These are phyloP conservation scores for Heliconius ethilla DNA, from an alignment of 2,888 invertebrate genomes.

Conservation along the genomic window DNA sequence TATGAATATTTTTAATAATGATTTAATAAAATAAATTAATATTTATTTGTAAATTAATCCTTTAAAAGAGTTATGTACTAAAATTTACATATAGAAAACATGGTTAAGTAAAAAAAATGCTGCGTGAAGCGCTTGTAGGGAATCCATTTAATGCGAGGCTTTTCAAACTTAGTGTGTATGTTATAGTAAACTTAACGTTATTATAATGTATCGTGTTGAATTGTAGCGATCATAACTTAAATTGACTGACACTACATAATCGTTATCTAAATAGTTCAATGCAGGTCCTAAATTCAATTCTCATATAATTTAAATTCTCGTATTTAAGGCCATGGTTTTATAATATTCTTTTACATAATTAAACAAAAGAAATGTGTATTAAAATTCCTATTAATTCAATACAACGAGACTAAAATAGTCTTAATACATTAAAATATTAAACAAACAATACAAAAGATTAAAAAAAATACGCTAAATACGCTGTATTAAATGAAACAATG, in stretches of 20 bases:
- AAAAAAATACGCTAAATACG: constrained; percentile 17
- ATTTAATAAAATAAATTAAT: no score
- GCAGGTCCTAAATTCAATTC: not conserved
- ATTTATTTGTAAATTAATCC: not conserved
- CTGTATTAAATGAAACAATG: constrained; percentile 36
- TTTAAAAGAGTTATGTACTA: not conserved
- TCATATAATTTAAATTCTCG: no score
- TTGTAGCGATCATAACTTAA: not conserved
- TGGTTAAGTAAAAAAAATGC: not conserved
- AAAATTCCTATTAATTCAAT: not conserved
- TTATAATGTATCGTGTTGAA: not conserved
- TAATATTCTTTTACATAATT: no score
- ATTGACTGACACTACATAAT: not conserved
- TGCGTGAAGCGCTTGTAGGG: constrained; percentile 3
- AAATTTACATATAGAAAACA: not conserved
- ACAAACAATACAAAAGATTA: constrained; percentile 18
- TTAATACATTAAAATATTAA: not conserved
- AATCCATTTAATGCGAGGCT: constrained; percentile 8
- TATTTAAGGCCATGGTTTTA: no score
- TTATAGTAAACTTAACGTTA: not conserved
- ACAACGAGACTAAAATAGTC: not conserved
- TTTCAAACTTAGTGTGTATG: constrained; percentile 4
- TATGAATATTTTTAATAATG: no score
- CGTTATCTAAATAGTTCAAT: not conserved
- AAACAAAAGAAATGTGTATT: not conserved